Evolutionary conservation across 1,140 invertebrate genomes (phyloP), one percentile per base, ranked within the genome.

Genomic region (Eupristina koningsbergeri): DNA sequence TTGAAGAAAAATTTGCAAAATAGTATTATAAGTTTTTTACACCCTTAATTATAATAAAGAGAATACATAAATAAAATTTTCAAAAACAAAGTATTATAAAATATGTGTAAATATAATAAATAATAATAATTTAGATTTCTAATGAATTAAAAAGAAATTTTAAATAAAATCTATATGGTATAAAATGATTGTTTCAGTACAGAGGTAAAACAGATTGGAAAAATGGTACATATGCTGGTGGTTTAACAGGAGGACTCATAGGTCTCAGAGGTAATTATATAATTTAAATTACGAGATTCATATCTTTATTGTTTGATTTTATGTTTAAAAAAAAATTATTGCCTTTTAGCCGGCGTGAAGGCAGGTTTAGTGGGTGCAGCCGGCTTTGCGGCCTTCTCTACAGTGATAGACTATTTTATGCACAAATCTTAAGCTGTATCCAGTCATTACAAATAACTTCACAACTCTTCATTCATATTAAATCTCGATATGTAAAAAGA

Each of bases 331-430:
- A 74, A 71, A 84, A 82, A 84, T 86, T 69, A 74, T 83, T 77
- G 41, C 81, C 86, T 94, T 96, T 86, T 91, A 97, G 98, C 98
- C 92, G 98, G 98, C 85, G 92, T 99, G 34, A 98, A 98, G 93
- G 97, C 98, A 80, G 97, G 97, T 36, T 85, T 98, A 67, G 91
- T 99, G 86, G 98, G 98, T 73, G 98, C 98, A 61, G 95, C 96
- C 73, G 98, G 98, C 47, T 99, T 99, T 94, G 98, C 98, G 83
- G 96, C 96, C 76, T 99, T 99, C 92, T 99, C 98, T 61, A 98
- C 97, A 58, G 94, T 95, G 0, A 99, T 99, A 88, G 98, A 99
- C 90, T 98, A 98, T 92, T 99, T 98, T 89, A 96, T 98, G 96
- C 95, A 96, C 81, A 90, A 85, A 85, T 89, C 80, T 85, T 87